These are phyloP conservation scores for Melinaea menophilus DNA, from an alignment of 2,888 invertebrate species.

Conservation along the genomic window DNA sequence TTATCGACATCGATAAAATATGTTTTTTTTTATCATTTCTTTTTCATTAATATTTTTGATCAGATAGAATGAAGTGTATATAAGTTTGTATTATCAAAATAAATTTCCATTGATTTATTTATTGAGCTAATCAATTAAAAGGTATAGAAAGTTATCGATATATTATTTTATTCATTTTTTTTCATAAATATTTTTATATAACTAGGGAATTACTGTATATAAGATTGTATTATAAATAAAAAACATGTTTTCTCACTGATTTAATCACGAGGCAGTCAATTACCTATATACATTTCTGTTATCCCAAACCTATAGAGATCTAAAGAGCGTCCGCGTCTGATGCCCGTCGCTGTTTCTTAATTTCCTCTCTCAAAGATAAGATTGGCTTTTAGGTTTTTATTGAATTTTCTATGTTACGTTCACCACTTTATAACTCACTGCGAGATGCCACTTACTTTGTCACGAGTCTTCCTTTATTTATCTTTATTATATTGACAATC, in stretches of 20 bases:
- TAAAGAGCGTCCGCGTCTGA: slow-evolving; percentile 75
- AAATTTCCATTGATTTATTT: no score
- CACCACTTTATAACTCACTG: slow-evolving; percentile 60
- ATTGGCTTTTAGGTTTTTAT: slow-evolving; percentile 79
- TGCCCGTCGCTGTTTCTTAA: slow-evolving; percentile 77
- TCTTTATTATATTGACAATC: slow-evolving; percentile 10
- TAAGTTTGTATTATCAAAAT: no score
- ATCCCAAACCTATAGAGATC: slow-evolving; percentile 61
- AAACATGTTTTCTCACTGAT: no score
- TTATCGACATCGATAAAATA: slow-evolving; percentile 3
- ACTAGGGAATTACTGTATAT: no score
- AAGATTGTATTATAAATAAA: no score
- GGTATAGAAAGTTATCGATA: no score
- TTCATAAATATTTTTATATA: no score
- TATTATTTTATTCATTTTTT: no score
- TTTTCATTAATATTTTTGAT: no score
- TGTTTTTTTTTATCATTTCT: neutral
- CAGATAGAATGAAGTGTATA: no score
- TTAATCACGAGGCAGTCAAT: neutral
- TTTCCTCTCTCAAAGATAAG: slow-evolving; percentile 76
- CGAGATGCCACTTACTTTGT: slow-evolving; percentile 30
- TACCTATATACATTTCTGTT: slow-evolving; percentile 23
- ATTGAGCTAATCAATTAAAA: no score
- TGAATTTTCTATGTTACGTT: slow-evolving; percentile 74
- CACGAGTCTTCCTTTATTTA: slow-evolving; percentile 17